Evolutionary conservation across 2,797 vertebrate species (phyloP), one percentile per base, ranked within the genome.

Genomic region (Anableps anableps): DNA sequence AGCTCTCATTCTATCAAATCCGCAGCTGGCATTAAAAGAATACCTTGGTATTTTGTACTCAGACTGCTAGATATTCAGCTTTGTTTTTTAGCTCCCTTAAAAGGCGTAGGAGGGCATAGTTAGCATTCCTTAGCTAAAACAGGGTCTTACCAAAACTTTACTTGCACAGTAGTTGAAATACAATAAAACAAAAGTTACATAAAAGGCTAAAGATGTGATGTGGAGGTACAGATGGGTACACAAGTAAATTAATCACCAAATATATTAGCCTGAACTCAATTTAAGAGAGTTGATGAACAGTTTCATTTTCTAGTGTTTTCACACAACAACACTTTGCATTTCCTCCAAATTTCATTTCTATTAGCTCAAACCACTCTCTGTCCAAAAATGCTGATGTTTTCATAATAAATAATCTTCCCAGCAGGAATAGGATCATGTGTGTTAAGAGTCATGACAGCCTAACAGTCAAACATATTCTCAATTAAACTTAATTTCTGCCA

Each of bases 361-460:
- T 78, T 68, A 76, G 14, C 43, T 50, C 10, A 2, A 2, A 36
- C 72, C 76, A 79, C 79, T 75, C 83, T 82, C 16, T 68, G 72
- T 78, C 19, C 4, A 74, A 84, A 84, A 86, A 80, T 66, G 74
- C 26, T 1, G 1, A 76, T 41, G 29, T 72, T 76, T 86, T 84
- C 74, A 84, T 60, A 81, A 89, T 77, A 76, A 86, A 81, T 58
- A 76, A 47, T 88, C 81, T 74, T 31, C 26, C 26, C 7, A 80
- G 71, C 41, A 86, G 79, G 72, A 88, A 83, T 36, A 43, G 76
- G 50, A 3, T 58, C n/a, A 29, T 58, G n/a, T 29, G 13, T n/a
- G 5, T 34, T 8, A 7, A 3, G 21, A 74, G 72, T 16, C 64
- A 66, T 21, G 36, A 66, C 9, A 19, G 62, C 34, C 34, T 38